A percentile compares a stretch with the other conserved stretches of the same genome.
Evolutionary conservation across 1,140 invertebrate species (phyloP).

Genomic region (Magallana ariakensis): DNA sequence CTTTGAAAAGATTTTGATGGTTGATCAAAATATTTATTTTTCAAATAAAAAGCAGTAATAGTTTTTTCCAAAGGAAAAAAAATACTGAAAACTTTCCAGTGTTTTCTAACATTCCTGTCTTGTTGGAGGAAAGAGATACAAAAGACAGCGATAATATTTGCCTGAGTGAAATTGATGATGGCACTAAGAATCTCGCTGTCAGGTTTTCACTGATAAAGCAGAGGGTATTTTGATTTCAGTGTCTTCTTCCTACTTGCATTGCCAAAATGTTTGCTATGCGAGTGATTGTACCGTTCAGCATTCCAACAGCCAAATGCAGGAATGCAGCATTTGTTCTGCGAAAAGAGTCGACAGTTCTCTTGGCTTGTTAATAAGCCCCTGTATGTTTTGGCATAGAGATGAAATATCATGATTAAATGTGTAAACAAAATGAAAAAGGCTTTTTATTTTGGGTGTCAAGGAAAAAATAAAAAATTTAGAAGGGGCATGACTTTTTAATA

Average conservation of each 20-base stretch:
- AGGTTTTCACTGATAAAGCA: background rate
- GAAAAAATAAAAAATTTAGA: background rate
- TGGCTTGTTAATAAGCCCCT: background rate
- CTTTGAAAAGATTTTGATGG: background rate
- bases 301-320: background rate
- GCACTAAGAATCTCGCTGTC: background rate
- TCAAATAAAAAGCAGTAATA: background rate
- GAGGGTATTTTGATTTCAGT: background rate
- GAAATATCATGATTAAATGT: slow-evolving; percentile 22
- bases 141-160: background rate
- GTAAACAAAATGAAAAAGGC: background rate
- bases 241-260: slow-evolving; percentile 24
- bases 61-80: background rate
- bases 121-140: background rate
- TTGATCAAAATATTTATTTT: background rate
- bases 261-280: slow-evolving; percentile 7
- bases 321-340: background rate
- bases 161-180: background rate
- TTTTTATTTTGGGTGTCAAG: background rate
- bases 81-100: background rate
- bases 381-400: slow-evolving; percentile 28
- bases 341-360: background rate
- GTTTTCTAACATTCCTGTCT: background rate
- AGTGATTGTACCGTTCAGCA: background rate
- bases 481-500: background rate